Base-by-base conservation (phyloP, 1,140 invertebrate genomes). In the Nymphalis io region DNA sequence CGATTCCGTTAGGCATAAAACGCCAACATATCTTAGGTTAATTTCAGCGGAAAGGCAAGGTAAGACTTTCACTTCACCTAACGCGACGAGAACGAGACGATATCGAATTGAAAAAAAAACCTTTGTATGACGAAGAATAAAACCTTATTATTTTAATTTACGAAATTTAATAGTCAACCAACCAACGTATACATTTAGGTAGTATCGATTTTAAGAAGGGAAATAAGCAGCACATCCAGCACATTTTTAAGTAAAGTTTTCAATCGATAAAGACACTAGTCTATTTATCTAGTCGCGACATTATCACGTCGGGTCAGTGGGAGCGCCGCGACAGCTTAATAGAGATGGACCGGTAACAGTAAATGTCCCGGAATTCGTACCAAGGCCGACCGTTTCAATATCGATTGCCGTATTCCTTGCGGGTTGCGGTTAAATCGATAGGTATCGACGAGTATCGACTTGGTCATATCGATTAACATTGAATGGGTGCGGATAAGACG, bases 341-440 rank as follows among this genome's bases (percentile, higher is more conserved):
- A 76, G 69, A 78, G 71, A 78, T 72, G 62, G 60, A 80, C 76
- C 79, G 79, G 79, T 82, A 76, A 79, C 74, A 72, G 61, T 81
- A 81, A 84, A 76, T 78, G 80, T 79, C 76, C 72, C 71, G 77
- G 82, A 79, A 84, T 84, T 69, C 55, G 78, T 81, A 78, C 65
- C 79, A 83, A 83, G 82, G 80, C 77, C 80, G 75, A 71, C 70
- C 75, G 74, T 80, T 74, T 76, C 67, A 71, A 76, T 67, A 70
- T 74, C 69, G 68, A 75, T 71, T 65, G 61, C 62, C 40, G 55
- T 60, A 46, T 62, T 55, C 59, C 40, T 68, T 62, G 67, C 51
- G 67, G 67, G 53, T 46, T 58, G 55, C 55, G 64, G 53, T 27
- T 40, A 15, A 23, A 20, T 23, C 33, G 39, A 39, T 60, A 40